Percentiles rank a stretch among this genome's conserved stretches.
These are phyloP conservation scores for Pterobdella sp. DNA, from an alignment of 2,888 invertebrate genomes.

Conservation along the genomic window DNA sequence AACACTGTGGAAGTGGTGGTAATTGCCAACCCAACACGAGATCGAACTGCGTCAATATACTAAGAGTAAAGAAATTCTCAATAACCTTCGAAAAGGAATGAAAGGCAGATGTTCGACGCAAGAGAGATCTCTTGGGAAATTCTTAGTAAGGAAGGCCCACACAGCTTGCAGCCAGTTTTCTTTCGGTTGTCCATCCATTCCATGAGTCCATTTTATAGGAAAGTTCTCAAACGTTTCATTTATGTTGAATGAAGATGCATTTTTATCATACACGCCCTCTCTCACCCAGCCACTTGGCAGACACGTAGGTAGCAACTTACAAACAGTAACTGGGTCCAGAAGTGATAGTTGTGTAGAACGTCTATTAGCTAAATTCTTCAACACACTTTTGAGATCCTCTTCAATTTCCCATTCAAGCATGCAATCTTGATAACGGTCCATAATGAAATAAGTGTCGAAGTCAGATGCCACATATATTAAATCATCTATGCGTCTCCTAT, in stretches of 20 bases:
- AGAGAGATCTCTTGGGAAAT: constrained; percentile 33
- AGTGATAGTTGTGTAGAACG: constrained; percentile 37
- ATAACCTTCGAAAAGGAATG: constrained; percentile 32
- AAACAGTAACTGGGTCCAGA: constrained; percentile 30
- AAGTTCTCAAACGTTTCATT: neutral
- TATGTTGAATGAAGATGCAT: neutral
- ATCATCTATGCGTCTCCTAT: constrained; percentile 32
- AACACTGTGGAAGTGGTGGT: no score
- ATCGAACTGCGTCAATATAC: no score
- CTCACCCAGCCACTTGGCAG: constrained; percentile 36
- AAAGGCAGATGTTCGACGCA: constrained; percentile 36
- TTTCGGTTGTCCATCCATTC: constrained; percentile 34
- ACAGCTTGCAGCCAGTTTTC: constrained; percentile 36
- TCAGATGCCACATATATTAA: constrained; percentile 33
- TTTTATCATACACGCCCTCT: neutral
- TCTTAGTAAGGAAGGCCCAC: constrained; percentile 36
- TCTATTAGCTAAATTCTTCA: constrained; percentile 24
- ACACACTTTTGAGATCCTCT: constrained; percentile 32
- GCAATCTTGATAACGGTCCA: constrained; percentile 35
- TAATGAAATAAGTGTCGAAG: constrained; percentile 25
- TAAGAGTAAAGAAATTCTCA: no score
- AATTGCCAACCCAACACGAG: no score
- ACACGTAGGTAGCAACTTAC: constrained; percentile 33
- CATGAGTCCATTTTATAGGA: constrained; percentile 36
- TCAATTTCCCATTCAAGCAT: constrained; percentile 37